Base-by-base conservation (phyloP, 1,140 invertebrate species). In the Drosophila orena region DNA sequence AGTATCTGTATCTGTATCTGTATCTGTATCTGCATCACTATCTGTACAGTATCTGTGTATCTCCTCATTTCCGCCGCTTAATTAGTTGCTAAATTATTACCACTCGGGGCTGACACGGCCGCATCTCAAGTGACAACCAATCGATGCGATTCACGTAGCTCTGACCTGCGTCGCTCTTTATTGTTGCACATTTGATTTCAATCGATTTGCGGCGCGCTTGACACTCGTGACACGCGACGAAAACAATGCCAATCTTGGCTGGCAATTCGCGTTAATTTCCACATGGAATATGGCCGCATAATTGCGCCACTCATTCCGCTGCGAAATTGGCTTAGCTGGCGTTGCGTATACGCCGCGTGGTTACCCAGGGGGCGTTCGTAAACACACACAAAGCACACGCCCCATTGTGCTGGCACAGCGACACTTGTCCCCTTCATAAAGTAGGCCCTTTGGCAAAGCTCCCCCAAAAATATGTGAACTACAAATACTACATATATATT, bases 51-150 rank as follows among this genome's bases (percentile, higher is more conserved):
- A 35, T 57, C 43, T 73, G 37, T 42, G 58, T 75, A 74, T 57
- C 53, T 30, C 14, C 17, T 60, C 73, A 64, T 74, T 62, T 60
- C 75, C 65, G 66, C 52, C 59, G 84, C 75, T 83, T 88, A 88
- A 88, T 88, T 88, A 89, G 83, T 88, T 88, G 76, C 84, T 88
- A 73, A 89, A 88, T 88, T 89, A 88, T 88, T 88, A 80, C 79
- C 84, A 77, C 61, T 83, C 56, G 49, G 50, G 68, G 20, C 64
- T 66, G 83, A 84, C 76, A 74, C 62, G 75, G 43, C 53, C 79
- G 56, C 79, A 65, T 50, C 83, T 86, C 83, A 88, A 86, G 83
- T 83, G 83, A 84, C 84, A 77, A 68, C 44, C 61, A 70, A 70
- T 65, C 76, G 58, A 79, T 62, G 53, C 59, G 56, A 61, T 50